Percentiles rank a stretch among this genome's conserved stretches.
Conservation (phyloP, 1,140 invertebrate species). For the Eumaeus atala region DNA sequence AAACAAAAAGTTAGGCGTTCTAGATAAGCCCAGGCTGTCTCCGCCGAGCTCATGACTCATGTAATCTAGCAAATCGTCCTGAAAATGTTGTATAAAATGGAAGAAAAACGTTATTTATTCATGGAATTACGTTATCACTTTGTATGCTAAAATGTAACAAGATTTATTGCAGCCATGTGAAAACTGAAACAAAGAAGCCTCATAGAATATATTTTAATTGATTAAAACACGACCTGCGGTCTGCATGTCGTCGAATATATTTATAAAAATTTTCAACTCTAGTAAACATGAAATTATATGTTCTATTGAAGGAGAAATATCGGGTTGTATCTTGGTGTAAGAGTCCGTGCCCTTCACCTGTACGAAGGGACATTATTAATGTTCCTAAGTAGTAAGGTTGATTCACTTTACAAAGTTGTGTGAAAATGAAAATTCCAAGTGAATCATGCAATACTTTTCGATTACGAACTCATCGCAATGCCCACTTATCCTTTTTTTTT, state of each 20-base stretch:
- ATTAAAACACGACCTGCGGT: not conserved
- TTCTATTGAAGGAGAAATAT: too few species aligned
- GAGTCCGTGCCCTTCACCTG: too few species aligned
- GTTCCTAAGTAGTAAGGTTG: too few species aligned
- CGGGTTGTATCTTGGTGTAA: too few species aligned
- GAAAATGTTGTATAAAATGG: conserved; percentile 10
- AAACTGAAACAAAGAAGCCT: conserved; percentile 4
- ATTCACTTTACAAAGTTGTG: too few species aligned
- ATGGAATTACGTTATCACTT: conserved; percentile 10
- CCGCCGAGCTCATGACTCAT: conserved; percentile 8
- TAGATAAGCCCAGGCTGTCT: conserved; percentile 6
- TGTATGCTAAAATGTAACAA: conserved; percentile 10
- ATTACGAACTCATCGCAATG: too few species aligned
- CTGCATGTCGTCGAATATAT: not conserved
- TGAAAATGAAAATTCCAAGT: too few species aligned
- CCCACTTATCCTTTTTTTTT: too few species aligned
- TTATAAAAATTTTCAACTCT: too few species aligned
- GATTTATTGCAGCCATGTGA: conserved; percentile 4
- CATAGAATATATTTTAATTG: conserved; percentile 1
- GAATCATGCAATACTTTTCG: too few species aligned
- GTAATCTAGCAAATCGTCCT: conserved; percentile 9
- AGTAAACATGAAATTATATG: too few species aligned
- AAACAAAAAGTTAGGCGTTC: not conserved
- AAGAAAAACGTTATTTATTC: conserved; percentile 12
- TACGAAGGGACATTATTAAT: too few species aligned